phyloP scores from a whole-genome alignment of 2,888 invertebrate genomes.

The Alentia gelatinosa region DNA sequence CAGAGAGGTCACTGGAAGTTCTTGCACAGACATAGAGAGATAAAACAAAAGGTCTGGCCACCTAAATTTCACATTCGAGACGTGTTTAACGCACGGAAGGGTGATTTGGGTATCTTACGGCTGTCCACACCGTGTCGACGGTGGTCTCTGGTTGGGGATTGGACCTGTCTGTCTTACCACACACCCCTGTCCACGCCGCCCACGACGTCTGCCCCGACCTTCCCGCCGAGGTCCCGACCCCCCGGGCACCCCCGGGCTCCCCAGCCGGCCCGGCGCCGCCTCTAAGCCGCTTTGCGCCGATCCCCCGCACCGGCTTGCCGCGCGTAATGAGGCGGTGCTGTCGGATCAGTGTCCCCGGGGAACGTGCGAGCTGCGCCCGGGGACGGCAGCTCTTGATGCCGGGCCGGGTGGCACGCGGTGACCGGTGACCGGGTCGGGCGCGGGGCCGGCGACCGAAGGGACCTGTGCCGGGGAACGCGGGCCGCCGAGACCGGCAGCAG shows the following conservation, averaged over 20 bases:
- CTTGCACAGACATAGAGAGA: too few species aligned
- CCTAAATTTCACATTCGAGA: too few species aligned
- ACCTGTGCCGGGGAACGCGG: too few species aligned
- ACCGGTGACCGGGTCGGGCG: neutral
- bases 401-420: neutral
- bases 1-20: too few species aligned
- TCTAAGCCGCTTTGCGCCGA: neutral
- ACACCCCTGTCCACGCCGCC: neutral
- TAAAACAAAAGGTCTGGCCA: too few species aligned
- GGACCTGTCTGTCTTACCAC: too few species aligned
- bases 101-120: too few species aligned
- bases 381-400: neutral
- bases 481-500: too few species aligned
- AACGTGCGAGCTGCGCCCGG: neutral
- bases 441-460: neutral
- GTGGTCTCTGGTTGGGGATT: too few species aligned
- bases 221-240: neutral
- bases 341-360: neutral
- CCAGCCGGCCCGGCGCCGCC: neutral
- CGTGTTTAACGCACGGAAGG: too few species aligned
- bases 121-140: too few species aligned
- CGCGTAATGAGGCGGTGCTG: neutral
- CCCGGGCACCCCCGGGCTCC: neutral
- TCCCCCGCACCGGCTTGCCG: neutral
- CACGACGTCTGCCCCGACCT: neutral